These are phyloP conservation scores for Gymnocephalus cernua DNA, from an alignment of 2,113 vertebrate species.

Conservation along the genomic window DNA sequence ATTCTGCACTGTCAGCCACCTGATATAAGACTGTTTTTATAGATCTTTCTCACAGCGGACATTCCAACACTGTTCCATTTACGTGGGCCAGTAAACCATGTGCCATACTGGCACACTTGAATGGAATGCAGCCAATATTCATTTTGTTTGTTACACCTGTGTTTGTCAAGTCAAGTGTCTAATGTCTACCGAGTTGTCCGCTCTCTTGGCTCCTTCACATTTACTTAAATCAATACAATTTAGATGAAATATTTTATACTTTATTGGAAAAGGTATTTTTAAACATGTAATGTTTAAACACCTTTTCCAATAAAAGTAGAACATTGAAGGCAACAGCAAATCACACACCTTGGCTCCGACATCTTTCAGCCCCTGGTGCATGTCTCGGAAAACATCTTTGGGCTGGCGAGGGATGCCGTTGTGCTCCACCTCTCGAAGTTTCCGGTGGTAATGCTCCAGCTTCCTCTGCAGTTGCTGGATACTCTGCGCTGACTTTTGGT, in stretches of 20 bases:
- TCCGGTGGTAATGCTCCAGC: conserved; percentile 94
- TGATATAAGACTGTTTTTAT: neutral
- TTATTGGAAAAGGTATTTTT: neutral
- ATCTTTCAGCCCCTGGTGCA: conserved; percentile 97
- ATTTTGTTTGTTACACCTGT: neutral
- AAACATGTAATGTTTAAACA: neutral
- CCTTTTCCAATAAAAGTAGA: neutral
- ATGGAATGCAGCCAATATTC: neutral
- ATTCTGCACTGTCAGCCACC: neutral
- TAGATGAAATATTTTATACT: neutral
- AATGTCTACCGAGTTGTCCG: neutral
- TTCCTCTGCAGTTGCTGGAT: conserved; percentile 97
- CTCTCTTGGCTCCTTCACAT: neutral
- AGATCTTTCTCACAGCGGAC: neutral
- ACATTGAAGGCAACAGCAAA: neutral
- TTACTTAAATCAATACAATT: neutral
- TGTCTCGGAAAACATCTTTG: conserved; percentile 97
- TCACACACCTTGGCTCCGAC: conserved; percentile 93
- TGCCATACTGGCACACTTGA: neutral
- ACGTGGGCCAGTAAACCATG: neutral
- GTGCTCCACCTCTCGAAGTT: conserved; percentile 95
- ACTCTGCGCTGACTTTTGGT: conserved; percentile 96
- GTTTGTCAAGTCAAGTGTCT: neutral
- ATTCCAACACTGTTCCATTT: neutral
- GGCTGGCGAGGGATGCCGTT: conserved; percentile 95